These are phyloP conservation scores for Chiloscyllium punctatum DNA, from an alignment of 2,797 vertebrate species.

Conservation along the genomic window DNA sequence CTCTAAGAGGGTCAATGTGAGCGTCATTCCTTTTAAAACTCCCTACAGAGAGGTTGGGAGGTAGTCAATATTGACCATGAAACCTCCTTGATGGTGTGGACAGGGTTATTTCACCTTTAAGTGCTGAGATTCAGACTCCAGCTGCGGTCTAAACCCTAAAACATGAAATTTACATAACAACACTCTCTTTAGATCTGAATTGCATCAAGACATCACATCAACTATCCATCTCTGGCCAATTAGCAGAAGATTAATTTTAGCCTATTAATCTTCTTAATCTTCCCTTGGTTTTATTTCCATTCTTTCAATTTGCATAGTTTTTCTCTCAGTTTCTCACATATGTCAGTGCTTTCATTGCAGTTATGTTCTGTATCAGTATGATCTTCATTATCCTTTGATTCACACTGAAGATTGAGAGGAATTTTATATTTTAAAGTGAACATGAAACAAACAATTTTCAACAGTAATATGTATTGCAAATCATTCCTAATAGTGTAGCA, in stretches of 20 bases:
- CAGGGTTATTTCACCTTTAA: slow-evolving; percentile 19
- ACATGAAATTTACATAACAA: neutral
- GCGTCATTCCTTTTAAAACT: neutral
- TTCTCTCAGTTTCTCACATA: neutral
- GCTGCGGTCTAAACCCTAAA: neutral
- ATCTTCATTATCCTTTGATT: slow-evolving; percentile 28
- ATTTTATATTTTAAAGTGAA: neutral
- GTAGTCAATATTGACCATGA: neutral
- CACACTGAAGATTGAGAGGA: neutral
- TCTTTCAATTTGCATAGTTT: slow-evolving; percentile 26
- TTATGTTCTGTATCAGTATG: neutral
- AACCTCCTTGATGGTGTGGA: neutral
- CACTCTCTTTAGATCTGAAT: neutral
- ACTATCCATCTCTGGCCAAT: neutral
- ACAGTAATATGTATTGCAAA: slow-evolving; percentile 35
- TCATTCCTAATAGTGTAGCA: slow-evolving; percentile 42
- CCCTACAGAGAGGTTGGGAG: neutral
- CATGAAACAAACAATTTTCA: neutral
- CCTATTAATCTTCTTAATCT: slow-evolving; percentile 26
- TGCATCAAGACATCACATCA: neutral
- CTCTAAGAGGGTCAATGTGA: neutral
- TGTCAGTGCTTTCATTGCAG: neutral
- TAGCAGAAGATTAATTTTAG: slow-evolving; percentile 26
- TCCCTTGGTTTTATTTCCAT: slow-evolving; percentile 9
- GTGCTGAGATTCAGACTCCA: neutral